These are phyloP conservation scores for Pristionchus exspectatus DNA, from an alignment of 2,888 invertebrate genomes.

Conservation along the genomic window DNA sequence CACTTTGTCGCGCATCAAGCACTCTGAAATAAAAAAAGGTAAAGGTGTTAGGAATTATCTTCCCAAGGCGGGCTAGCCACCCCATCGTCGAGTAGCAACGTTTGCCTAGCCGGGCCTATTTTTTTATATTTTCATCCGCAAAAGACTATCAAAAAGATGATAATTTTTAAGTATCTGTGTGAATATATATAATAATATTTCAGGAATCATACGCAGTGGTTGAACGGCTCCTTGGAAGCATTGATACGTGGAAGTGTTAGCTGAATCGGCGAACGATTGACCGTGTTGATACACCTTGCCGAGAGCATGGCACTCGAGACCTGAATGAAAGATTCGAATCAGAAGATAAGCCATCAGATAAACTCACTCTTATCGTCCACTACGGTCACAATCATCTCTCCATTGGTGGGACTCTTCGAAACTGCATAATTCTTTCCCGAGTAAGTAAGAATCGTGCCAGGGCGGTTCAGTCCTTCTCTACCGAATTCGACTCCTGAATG, in stretches of 20 bases:
- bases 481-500: slow-evolving; percentile 33
- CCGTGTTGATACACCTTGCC: slow-evolving; percentile 38
- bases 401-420: background rate
- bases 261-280: slow-evolving; percentile 21
- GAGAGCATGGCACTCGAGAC: slow-evolving; percentile 27
- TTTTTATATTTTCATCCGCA: background rate
- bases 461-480: background rate
- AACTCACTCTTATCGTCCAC: slow-evolving; percentile 32
- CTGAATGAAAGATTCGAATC: background rate
- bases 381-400: background rate
- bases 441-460: slow-evolving; percentile 13
- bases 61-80: no score
- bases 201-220: background rate
- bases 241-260: slow-evolving; percentile 24
- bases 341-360: background rate
- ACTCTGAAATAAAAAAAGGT: slow-evolving; percentile 20
- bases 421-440: slow-evolving; percentile 27
- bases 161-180: no score
- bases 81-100: no score
- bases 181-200: no score
- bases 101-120: no score
- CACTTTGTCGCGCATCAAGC: slow-evolving; percentile 40
- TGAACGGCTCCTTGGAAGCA: slow-evolving; percentile 31
- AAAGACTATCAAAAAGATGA: no score
- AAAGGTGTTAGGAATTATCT: no score